Evolutionary conservation across 2,797 vertebrate species (phyloP), one percentile per base, ranked within the genome.

Genomic region (Fistularia tabacaria): DNA sequence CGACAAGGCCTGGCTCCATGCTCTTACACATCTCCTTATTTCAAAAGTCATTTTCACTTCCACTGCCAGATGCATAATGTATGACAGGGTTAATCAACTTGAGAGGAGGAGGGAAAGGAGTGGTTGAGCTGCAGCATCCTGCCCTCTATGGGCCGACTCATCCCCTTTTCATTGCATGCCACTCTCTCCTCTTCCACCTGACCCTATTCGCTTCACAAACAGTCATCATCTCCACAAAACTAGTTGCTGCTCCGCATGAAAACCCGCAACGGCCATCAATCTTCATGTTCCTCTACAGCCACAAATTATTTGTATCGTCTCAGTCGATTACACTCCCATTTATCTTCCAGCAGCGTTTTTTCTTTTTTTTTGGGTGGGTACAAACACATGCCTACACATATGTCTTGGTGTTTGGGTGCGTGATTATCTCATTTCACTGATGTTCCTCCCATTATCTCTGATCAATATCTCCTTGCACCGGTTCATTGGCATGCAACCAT

Each of bases 301-400:
- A 75, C 83, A 86, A 79, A 86, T 86, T 77, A 83, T 87, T 86
- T 87, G 75, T 79, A 77, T 83, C 84, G 82, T 88, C 80, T 80
- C 83, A 81, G 64, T 80, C 78, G 81, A 84, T 89, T 85, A 85
- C 66, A 67, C 63, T 66, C 48, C 64, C 63, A 83, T 84, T 84
- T 65, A 75, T 81, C 79, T 85, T 77, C 43, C 61, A 42, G 51
- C 49, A 42, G 37, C 59, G 66, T 70, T 54, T 56, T 66, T 44
- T 61, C 0, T 64, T 7, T 67, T 36, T 51, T 48, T 37, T 15
- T 51, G 43, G 52, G 52, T 52, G 44, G 10, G 40, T 10, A 38
- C n/a, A 59, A 51, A 61, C 25, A 36, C 36, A 50, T 36, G 48
- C 53, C 38, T 50, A 45, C 49, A 57, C 60, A 43, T 51, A 11